Conservation (phyloP, 1,140 invertebrate species). For the Sitobion miscanthi region DNA sequence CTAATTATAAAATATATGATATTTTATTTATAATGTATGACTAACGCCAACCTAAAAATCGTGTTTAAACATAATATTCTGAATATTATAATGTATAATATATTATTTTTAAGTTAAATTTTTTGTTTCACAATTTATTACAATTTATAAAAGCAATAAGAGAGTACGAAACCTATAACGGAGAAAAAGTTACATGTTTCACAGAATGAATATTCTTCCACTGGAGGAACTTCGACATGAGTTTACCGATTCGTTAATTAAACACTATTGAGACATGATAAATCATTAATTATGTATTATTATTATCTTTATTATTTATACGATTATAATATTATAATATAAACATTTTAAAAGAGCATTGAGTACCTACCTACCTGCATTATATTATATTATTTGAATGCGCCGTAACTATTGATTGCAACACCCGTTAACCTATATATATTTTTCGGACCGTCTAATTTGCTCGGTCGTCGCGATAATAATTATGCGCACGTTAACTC, state of each 20-base stretch:
- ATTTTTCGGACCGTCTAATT: slow-evolving; percentile 32
- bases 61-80: neutral
- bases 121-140: neutral
- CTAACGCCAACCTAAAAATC: neutral
- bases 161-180: neutral
- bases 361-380: neutral
- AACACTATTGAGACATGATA: neutral
- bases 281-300: neutral
- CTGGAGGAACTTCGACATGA: neutral
- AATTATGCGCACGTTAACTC: slow-evolving; percentile 12
- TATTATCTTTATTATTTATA: neutral
- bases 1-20: neutral
- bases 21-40: neutral
- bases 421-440: slow-evolving; percentile 12
- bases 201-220: neutral
- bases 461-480: slow-evolving; percentile 14
- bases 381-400: neutral
- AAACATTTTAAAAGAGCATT: neutral
- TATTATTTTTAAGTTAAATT: too few species aligned
- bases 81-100: neutral
- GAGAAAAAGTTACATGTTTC: neutral
- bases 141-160: neutral
- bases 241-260: neutral
- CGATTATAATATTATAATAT: neutral
- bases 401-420: slow-evolving; percentile 1